These are phyloP conservation scores for Arizona elegans DNA, from an alignment of 2,113 vertebrate species.

Conservation along the genomic window DNA sequence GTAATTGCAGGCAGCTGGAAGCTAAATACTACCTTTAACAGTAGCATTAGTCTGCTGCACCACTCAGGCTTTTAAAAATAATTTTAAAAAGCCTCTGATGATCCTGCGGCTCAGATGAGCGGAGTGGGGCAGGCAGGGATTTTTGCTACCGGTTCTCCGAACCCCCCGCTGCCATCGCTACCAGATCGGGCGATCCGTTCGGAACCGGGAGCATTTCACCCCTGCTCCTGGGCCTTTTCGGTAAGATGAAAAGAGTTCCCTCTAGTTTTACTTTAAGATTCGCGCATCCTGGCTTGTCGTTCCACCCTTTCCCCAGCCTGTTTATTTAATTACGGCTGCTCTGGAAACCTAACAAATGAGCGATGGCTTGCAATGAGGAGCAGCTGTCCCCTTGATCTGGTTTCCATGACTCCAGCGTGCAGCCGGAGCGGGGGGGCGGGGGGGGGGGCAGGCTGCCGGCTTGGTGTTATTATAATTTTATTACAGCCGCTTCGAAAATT, in stretches of 20 bases:
- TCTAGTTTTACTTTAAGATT: not conserved
- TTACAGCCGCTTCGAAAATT: not conserved
- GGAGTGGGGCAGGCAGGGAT: too few relatives aligned
- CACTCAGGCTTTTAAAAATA: too few relatives aligned
- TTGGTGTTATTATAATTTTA: slow-evolving; percentile 24
- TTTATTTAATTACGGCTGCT: slow-evolving; percentile 7
- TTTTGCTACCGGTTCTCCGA: too few relatives aligned
- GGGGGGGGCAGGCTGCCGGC: not conserved
- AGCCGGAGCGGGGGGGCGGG: too few relatives aligned
- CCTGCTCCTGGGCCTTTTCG: not conserved
- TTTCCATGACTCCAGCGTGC: slow-evolving; percentile 11
- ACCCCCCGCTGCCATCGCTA: too few relatives aligned
- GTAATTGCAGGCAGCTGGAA: too few relatives aligned
- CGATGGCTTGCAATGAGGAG: not conserved
- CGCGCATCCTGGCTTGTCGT: not conserved
- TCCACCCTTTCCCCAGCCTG: not conserved
- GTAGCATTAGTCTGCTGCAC: too few relatives aligned
- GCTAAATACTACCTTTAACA: too few relatives aligned
- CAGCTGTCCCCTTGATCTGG: slow-evolving; percentile 12
- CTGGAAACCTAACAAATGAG: not conserved
- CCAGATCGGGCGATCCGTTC: too few relatives aligned
- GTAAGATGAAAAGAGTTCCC: not conserved
- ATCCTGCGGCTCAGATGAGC: too few relatives aligned
- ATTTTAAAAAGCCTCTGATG: too few relatives aligned
- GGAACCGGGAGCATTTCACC: too few relatives aligned